phyloP scores from a whole-genome alignment of 2,888 invertebrate genomes.

The Syrphus vitripennis region DNA sequence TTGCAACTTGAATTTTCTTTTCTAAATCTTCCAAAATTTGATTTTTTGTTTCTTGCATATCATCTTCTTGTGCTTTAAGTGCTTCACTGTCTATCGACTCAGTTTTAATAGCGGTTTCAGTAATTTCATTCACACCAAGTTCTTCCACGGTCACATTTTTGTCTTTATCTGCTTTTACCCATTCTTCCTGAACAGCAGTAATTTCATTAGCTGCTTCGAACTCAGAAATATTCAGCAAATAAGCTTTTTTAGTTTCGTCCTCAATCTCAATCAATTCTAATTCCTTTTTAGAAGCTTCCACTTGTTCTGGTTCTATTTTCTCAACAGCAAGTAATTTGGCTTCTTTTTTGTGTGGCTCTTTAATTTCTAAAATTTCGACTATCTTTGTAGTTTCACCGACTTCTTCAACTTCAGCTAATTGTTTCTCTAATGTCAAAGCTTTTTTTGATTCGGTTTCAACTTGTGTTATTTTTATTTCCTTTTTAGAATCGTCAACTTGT shows the following conservation, averaged over 20 bases:
- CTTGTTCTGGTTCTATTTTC: not conserved
- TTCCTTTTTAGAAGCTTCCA: not conserved
- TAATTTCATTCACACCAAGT: not conserved
- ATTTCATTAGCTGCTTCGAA: conserved; percentile 7
- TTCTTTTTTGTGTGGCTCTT: not conserved
- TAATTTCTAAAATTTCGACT: not conserved
- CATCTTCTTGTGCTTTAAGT: not conserved
- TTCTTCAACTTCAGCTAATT: not conserved
- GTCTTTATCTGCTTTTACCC: not conserved
- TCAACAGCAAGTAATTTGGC: not conserved
- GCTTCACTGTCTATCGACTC: not conserved
- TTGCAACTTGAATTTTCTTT: not conserved
- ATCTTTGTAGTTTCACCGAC: conserved; percentile 22
- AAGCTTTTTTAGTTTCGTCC: not conserved
- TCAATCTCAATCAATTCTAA: not conserved
- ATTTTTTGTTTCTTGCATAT: not conserved
- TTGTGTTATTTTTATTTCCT: not conserved
- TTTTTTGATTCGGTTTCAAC: not conserved
- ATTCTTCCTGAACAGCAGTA: not conserved
- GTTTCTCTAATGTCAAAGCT: not conserved
- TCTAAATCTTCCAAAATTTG: not conserved
- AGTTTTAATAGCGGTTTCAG: not conserved
- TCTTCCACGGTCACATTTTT: not conserved
- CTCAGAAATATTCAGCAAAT: not conserved
- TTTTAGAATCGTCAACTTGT: not conserved